Evolutionary conservation across 64 coral and sea anemone species (phyloP), one percentile per base, ranked within the genome.

Genomic region (Actinia tenebrosa): DNA sequence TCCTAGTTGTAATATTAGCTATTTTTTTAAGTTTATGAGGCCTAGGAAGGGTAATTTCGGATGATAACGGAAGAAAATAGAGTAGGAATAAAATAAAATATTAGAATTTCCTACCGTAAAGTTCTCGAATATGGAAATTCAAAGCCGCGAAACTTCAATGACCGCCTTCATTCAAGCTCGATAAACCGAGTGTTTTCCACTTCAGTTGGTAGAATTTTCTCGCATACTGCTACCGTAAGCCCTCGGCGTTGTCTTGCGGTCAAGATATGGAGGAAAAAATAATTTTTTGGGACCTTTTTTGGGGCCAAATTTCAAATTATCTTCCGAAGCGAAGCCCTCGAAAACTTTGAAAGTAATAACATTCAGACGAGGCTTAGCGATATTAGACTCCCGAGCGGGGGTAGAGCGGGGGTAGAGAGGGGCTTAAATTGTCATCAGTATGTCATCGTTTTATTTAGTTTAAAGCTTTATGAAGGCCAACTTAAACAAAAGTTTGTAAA

Each of bases 331-430:
- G 50, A 81, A 81, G 44, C 79, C 79, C 50, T n/a, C 18, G 79
- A 52, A 81, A 81, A 81, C 45, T 81, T 81, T 81, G 44, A 81
- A 81, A 81, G 16, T 81, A 50, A 20, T 47, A 42, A 53, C 79
- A 81, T 53, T 22, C 44, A 22, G 79, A 18, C 79, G 79, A 81
- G 79, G 79, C 79, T 81, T 22, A 4, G 79, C 0, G 2, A 81
- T 23, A 81, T 53, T 81, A 37, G 3, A 16, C 44, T 52, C 50
- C 69, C 79, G 45, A 37, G 4, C 19, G 18, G 79, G 71, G 79
- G 79, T 81, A 81, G 45, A 37, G 4, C 19, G 18, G 79, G 71
- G 79, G 79, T 81, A 81, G 9, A 50, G 44, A n/a, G 16, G 42
- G 79, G 79, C 16, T 75, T 30, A 75, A 37, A 75, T 11, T 75